A percentile compares a stretch with the other conserved stretches of the same genome.
Evolutionary conservation across 2,888 invertebrate genomes (phyloP).

Genomic region (Pycnomerus fuliginosus): DNA sequence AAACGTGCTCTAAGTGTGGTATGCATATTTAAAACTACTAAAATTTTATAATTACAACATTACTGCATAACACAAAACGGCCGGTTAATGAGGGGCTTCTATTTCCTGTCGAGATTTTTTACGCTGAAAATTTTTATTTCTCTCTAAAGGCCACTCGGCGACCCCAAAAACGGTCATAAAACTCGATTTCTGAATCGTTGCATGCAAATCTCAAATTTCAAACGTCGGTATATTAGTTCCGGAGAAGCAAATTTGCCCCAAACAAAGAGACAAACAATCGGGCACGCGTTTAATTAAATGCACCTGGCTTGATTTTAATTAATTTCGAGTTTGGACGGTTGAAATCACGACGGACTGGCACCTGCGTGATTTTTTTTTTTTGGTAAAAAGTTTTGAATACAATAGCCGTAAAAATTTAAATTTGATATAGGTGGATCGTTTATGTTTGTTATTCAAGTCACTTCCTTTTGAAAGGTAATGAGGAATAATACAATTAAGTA

Average conservation of each 20-base stretch:
- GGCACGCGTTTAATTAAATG: too few relatives aligned
- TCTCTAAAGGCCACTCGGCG: too few relatives aligned
- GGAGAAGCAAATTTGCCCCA: slow-evolving; percentile 17
- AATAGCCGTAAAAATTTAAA: background rate
- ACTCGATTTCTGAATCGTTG: slow-evolving; percentile 22
- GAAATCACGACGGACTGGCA: too few relatives aligned
- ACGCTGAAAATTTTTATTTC: too few relatives aligned
- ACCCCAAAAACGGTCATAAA: slow-evolving; percentile 10
- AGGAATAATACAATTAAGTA: slow-evolving; percentile 2
- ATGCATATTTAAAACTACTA: slow-evolving; percentile 38
- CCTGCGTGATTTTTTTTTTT: too few relatives aligned
- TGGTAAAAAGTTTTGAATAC: too few relatives aligned
- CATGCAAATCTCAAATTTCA: slow-evolving; percentile 24
- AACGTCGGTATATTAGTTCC: slow-evolving; percentile 20
- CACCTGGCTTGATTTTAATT: too few relatives aligned
- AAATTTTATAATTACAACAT: too few relatives aligned
- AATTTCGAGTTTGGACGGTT: too few relatives aligned
- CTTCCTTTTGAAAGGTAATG: slow-evolving; percentile 7
- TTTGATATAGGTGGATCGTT: background rate
- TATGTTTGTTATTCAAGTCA: slow-evolving; percentile 10
- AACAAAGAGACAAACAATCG: slow-evolving; percentile 11
- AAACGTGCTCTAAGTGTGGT: slow-evolving; percentile 38
- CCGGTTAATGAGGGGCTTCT: too few relatives aligned
- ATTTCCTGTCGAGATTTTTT: too few relatives aligned
- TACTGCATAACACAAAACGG: too few relatives aligned